Evolutionary conservation across 2,888 invertebrate species (phyloP).

Genomic region (Hypomecis punctinalis): DNA sequence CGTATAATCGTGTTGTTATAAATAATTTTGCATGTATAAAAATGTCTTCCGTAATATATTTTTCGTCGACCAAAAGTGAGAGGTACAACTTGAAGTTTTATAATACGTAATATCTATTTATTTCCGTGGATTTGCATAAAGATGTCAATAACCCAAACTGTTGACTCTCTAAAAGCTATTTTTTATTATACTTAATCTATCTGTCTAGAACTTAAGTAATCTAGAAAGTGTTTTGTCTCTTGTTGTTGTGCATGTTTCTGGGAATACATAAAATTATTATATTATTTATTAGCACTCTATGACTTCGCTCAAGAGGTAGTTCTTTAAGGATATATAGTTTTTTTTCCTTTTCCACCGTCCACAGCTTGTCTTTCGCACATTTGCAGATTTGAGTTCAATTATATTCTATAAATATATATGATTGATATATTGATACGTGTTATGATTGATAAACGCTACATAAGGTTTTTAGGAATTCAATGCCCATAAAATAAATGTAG

Average conservation of each 20-base stretch:
- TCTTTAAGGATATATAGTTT: too few relatives aligned
- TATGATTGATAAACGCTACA: too few relatives aligned
- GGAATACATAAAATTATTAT: not conserved
- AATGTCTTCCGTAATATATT: not conserved
- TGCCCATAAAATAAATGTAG: too few relatives aligned
- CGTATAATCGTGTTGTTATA: not conserved
- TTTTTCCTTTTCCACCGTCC: too few relatives aligned
- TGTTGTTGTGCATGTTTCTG: not conserved
- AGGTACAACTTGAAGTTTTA: conserved; percentile 11
- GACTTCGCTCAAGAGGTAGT: too few relatives aligned
- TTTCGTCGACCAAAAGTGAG: conserved; percentile 20
- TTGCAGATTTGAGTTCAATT: too few relatives aligned
- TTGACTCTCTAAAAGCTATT: conserved; percentile 18
- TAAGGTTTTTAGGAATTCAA: too few relatives aligned
- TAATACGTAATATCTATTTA: conserved; percentile 24
- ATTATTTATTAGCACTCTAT: too few relatives aligned
- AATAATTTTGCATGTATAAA: not conserved
- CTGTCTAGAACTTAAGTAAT: conserved; percentile 17
- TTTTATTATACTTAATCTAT: conserved; percentile 17
- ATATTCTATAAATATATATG: too few relatives aligned
- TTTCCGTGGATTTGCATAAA: conserved; percentile 25
- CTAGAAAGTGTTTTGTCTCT: conserved; percentile 19
- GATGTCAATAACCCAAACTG: conserved; percentile 24
- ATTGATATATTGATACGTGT: too few relatives aligned
- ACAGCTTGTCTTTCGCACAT: too few relatives aligned